These are phyloP conservation scores for Nerophis lumbriciformis DNA, from an alignment of 2,113 vertebrate species.

Conservation along the genomic window DNA sequence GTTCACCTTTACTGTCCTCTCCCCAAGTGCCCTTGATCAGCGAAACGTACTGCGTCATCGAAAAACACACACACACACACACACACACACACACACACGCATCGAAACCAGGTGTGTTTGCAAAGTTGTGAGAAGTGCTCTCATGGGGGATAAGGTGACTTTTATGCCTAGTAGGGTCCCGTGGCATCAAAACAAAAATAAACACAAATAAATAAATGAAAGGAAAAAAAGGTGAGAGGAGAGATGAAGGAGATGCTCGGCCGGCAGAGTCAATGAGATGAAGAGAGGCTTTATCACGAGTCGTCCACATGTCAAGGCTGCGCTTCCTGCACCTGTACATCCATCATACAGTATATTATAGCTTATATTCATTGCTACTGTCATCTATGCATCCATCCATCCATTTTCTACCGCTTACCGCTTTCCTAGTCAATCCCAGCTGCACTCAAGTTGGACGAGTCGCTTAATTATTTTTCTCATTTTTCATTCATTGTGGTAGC, in stretches of 20 bases:
- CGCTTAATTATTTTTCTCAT: too few species aligned
- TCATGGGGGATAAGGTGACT: conserved; percentile 58
- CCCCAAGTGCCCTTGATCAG: conserved; percentile 63
- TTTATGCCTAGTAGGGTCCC: conserved; percentile 46
- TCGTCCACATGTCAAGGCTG: conserved; percentile 16
- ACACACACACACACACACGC: conserved; percentile 42
- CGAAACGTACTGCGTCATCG: conserved; percentile 64
- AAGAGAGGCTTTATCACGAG: conserved; percentile 40
- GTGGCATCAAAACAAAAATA: conserved; percentile 18
- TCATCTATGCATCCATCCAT: too few species aligned
- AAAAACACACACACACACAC: conserved; percentile 57
- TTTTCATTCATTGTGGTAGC: too few species aligned
- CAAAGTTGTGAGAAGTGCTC: conserved; percentile 67
- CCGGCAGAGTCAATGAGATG: conserved; percentile 43
- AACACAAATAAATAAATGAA: neutral
- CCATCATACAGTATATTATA: conserved; percentile 8
- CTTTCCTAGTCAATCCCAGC: too few species aligned
- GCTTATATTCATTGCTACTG: neutral
- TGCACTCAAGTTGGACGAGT: too few species aligned
- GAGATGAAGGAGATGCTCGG: conserved; percentile 36
- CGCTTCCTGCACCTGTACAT: conserved; percentile 4
- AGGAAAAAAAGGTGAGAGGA: neutral
- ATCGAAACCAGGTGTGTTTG: conserved; percentile 57
- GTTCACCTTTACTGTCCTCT: conserved; percentile 64
- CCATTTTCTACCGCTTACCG: too few species aligned